Evolutionary conservation across 2,113 vertebrate genomes (phyloP), one percentile per base, ranked within the genome.

Genomic region (Ochotona princeps): DNA sequence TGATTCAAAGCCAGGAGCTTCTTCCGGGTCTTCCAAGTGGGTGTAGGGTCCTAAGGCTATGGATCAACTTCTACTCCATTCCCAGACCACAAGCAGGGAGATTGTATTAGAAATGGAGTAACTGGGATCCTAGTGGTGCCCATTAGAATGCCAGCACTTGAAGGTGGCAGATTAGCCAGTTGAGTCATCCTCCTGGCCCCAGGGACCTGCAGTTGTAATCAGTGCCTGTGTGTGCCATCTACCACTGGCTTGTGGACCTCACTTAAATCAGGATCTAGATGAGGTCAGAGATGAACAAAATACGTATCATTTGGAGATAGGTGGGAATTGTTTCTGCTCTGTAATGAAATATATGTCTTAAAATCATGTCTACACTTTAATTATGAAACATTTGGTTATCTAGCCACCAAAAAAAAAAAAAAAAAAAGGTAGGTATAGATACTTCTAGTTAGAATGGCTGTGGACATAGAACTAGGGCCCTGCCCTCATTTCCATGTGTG

Each of bases 311-410:
- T 73, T 44, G 0, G 1, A 84, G 38, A 79, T 61, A 44, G 57
- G 61, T 61, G 51, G 92, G 94, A 83, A 89, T 9, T 85, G 20
- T 57, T 47, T 80, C 11, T 7, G 10, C 15, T 76, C 81, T 92
- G 13, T 30, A 60, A 17, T 13, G 28, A 91, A 97, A 35, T 2
- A 83, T 2, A 0, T 12, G 26, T 14, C 23, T 13, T 82, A 13
- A 73, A 51, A 14, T 75, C 84, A 0, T 17, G 51, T 94, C 25
- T 95, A 67, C 85, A 86, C 89, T 49, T 0, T 60, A 94, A 57
- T 74, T 79, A 60, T 23, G 26, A 20, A 32, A 72, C 26, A 60
- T 60, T 75, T 63, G 18, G 54, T 44, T 75, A 87, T 5, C 15
- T 73, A 73, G 61, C 32, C 49, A 86, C 4, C 38, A 44, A 44